Conservation (phyloP, 2,113 vertebrate genomes). For the Leuciscus idus region DNA sequence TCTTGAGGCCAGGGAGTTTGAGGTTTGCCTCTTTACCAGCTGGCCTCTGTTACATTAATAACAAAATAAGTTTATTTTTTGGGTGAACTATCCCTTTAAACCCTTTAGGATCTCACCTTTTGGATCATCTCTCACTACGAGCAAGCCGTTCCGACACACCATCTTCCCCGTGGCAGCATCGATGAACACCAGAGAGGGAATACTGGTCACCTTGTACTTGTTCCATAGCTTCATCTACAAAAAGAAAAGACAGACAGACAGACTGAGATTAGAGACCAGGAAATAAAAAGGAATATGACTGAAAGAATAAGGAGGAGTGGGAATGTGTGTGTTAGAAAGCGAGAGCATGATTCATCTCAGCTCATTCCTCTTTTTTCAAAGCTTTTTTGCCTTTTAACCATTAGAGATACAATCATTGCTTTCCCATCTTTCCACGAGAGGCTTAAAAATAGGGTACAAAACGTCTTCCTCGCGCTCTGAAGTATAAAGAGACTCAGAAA, state of each 20-base stretch:
- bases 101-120: conserved; percentile 81
- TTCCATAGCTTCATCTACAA: conserved; percentile 96
- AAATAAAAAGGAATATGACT: neutral
- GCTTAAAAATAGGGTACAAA: conserved; percentile 38
- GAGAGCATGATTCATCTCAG: neutral
- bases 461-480: conserved; percentile 2
- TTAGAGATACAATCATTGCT: conserved; percentile 25
- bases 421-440: neutral
- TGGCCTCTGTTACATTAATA: no score
- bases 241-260: conserved; percentile 12
- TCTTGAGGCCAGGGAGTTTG: no score
- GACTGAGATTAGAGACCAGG: conserved; percentile 23
- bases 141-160: conserved; percentile 93
- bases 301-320: neutral
- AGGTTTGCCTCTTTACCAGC: no score
- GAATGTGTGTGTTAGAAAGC: neutral
- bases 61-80: neutral
- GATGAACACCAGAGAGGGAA: conserved; percentile 97
- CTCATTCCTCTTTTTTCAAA: neutral
- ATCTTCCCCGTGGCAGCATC: conserved; percentile 89
- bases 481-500: conserved; percentile 58
- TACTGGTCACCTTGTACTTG: conserved; percentile 97
- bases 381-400: neutral
- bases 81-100: neutral
- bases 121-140: conserved; percentile 95